Evolutionary conservation across 2,113 vertebrate genomes (phyloP).

Genomic region (Thinocorus orbignyianus): DNA sequence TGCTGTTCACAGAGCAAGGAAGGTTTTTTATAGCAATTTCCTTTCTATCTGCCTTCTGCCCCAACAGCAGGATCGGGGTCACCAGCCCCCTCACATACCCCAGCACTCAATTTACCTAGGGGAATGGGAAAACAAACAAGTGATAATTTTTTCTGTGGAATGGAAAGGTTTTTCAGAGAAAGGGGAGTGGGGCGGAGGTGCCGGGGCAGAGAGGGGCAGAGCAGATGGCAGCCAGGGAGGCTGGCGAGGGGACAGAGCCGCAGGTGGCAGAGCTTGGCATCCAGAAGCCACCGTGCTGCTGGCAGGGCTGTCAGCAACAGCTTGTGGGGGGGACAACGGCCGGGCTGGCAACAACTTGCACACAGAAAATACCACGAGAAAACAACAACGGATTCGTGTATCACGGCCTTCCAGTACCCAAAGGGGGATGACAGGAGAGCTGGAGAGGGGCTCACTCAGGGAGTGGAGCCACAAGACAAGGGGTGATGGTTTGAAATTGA

Average conservation of each 20-base stretch:
- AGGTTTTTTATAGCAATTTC: slow-evolving; percentile 2
- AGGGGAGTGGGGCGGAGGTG: neutral
- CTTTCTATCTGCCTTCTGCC: neutral
- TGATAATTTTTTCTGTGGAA: neutral
- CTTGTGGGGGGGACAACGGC: neutral
- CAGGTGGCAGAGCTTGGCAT: slow-evolving; percentile 43
- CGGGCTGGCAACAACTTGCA: neutral
- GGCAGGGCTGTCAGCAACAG: neutral
- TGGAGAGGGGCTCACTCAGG: too few species aligned
- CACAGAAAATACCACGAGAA: neutral
- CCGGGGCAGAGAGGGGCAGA: neutral
- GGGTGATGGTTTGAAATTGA: too few species aligned
- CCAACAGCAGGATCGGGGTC: neutral
- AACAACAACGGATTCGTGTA: neutral
- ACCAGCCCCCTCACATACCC: neutral
- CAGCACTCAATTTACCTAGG: neutral
- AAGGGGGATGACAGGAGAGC: too few species aligned
- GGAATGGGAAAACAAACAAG: neutral
- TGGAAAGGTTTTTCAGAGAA: neutral
- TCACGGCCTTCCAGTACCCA: neutral
- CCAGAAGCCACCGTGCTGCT: neutral
- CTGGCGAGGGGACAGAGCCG: slow-evolving; percentile 54
- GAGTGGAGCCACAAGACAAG: too few species aligned
- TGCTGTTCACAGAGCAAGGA: neutral
- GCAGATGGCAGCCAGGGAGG: slow-evolving; percentile 43